Evolutionary conservation across 2,113 vertebrate species (phyloP).

Genomic region (Lates calcarifer): DNA sequence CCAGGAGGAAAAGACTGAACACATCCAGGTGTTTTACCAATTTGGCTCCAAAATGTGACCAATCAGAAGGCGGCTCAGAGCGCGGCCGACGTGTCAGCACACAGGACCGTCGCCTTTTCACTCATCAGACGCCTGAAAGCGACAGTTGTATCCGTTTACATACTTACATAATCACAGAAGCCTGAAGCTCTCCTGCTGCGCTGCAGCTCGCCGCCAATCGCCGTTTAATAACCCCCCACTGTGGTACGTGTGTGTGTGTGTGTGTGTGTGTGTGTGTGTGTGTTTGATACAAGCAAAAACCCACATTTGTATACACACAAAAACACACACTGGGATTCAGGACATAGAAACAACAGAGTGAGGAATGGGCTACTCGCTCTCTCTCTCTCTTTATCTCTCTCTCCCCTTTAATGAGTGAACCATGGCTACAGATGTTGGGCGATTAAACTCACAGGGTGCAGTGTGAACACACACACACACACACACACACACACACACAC

Average conservation of each 20-base stretch:
- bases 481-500: slow-evolving; percentile 21
- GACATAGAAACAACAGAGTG: not conserved
- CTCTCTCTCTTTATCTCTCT: not conserved
- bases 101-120: not conserved
- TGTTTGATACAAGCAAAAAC: not conserved
- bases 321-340: not conserved
- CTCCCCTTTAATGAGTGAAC: not conserved
- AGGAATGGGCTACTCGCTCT: not conserved
- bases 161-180: slow-evolving; percentile 13
- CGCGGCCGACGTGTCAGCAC: too few relatives aligned
- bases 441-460: slow-evolving; percentile 16
- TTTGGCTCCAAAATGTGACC: not conserved
- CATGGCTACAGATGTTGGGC: slow-evolving; percentile 27
- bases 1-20: too few relatives aligned
- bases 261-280: not conserved
- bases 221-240: slow-evolving; percentile 16
- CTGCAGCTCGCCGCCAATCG: not conserved
- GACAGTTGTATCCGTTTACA: slow-evolving; percentile 4
- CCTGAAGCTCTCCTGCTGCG: not conserved
- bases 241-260: not conserved
- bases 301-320: not conserved
- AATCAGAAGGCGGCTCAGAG: not conserved
- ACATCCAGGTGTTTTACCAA: not conserved
- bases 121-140: not conserved
- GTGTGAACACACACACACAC: slow-evolving; percentile 25